A percentile compares a stretch with the other conserved stretches of the same genome.
phyloP scores from a whole-genome alignment of 2,888 invertebrate species.

The Charanyca ferruginea region DNA sequence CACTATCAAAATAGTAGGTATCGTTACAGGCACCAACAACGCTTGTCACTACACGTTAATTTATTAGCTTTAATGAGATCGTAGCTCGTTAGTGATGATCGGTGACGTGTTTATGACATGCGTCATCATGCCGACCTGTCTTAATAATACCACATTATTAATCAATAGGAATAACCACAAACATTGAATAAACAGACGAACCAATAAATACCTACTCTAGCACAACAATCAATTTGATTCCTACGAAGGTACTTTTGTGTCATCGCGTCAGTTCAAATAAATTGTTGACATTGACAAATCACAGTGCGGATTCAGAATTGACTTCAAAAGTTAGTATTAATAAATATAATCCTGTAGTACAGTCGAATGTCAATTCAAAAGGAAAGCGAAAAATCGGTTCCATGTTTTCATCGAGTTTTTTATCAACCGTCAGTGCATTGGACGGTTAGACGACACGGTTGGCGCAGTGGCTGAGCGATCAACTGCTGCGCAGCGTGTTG shows the following conservation, averaged over 20 bases:
- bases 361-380: neutral
- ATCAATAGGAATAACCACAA: constrained; percentile 19
- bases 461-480: too few species aligned
- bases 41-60: constrained; percentile 28
- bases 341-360: neutral
- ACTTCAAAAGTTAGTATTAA: neutral
- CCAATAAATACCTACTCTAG: too few species aligned
- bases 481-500: too few species aligned
- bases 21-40: neutral
- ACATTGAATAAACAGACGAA: constrained; percentile 3
- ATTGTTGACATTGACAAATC: neutral
- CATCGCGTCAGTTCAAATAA: neutral
- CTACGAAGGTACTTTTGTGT: neutral
- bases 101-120: constrained; percentile 42
- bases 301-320: neutral
- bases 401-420: neutral
- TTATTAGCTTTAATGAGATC: constrained; percentile 51
- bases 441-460: too few species aligned
- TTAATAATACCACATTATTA: constrained; percentile 5
- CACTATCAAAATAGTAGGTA: constrained; percentile 28
- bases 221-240: neutral
- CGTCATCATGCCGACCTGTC: constrained; percentile 37
- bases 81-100: constrained; percentile 43
- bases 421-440: neutral
- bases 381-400: neutral